Conservation (phyloP, 2,797 vertebrate genomes). For the Champsocephalus gunnari region DNA sequence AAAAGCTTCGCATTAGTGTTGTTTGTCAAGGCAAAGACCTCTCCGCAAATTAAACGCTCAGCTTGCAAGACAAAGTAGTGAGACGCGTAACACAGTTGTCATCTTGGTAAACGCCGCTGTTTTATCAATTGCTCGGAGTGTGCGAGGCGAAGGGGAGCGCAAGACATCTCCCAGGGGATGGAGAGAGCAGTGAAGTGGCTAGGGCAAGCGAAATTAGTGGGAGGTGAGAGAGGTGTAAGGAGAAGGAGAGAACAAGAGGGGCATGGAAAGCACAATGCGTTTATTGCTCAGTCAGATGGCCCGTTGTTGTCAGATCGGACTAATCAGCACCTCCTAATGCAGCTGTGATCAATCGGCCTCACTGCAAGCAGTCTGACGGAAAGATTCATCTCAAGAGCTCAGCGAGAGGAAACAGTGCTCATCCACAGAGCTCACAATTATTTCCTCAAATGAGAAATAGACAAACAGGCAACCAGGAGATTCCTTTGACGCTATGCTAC, state of each 20-base stretch:
- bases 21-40: conserved; percentile 59
- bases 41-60: conserved; percentile 66
- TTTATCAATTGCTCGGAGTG: conserved; percentile 49
- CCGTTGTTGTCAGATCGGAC: conserved; percentile 35
- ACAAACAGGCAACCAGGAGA: conserved; percentile 10
- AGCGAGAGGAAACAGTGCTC: conserved; percentile 24
- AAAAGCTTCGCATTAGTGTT: conserved; percentile 42
- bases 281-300: conserved; percentile 25
- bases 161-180: conserved; percentile 58
- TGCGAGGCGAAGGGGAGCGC: conserved; percentile 15
- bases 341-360: conserved; percentile 42
- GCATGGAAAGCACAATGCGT: conserved; percentile 21
- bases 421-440: conserved; percentile 17
- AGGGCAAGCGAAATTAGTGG: conserved; percentile 45
- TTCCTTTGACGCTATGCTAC: neutral
- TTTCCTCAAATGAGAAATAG: conserved; percentile 7
- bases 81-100: conserved; percentile 35
- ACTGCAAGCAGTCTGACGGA: conserved; percentile 31
- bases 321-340: conserved; percentile 36
- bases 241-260: conserved; percentile 14
- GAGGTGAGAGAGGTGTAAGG: conserved; percentile 21
- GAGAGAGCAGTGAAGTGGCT: conserved; percentile 45
- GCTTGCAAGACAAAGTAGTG: conserved; percentile 58
- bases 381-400: conserved; percentile 34
- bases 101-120: conserved; percentile 47